Evolutionary conservation across 2,888 invertebrate species (phyloP), one percentile per base, ranked within the genome.

Genomic region (Chaetoderma sp.): DNA sequence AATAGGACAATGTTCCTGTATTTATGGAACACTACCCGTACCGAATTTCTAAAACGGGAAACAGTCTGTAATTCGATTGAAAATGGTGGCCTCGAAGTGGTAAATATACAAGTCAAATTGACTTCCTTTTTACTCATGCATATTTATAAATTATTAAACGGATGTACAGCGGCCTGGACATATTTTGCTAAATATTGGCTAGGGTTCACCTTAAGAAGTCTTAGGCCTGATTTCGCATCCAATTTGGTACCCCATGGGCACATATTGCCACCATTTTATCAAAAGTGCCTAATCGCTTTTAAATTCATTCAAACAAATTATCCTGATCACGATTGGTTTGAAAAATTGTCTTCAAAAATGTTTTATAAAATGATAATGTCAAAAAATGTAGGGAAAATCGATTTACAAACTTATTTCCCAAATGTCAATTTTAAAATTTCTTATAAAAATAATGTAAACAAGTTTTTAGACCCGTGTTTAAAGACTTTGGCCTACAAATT

Each of bases 161-260:
- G 2, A 18, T 27, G n/a, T 52, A 33, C 28, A 13, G 52, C 52
- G 2, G 32, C 6, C 28, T 52, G 52, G 28, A 27, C 27, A 25
- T 28, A 52, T 52, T 52, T 52, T 52, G 2, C 52, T 30, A 2
- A 30, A 25, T 52, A 52, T 52, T 52, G 52, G 6, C 13, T 52
- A 10, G 6, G 52, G n/a, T 52, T 52, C 18, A 18, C 52, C 1
- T 30, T 27, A 30, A 8, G 28, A 4, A 27, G n/a, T 18, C 52
- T 2, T 52, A 13, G 28, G 6, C 50, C 50, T 50, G 50, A 50
- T 50, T 52, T 52, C 4, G 13, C 2, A 4, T 32, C 28, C 32
- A 52, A 52, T 32, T 30, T 18, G 2, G 32, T 52, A 33, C 52
- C 52, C 18, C 52, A 52, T 52, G 28, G 30, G 2, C 32, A 30